A percentile compares a stretch with the other conserved stretches of the same genome.
Conservation (phyloP, 2,797 vertebrate species). For the Gambusia yucatana region DNA sequence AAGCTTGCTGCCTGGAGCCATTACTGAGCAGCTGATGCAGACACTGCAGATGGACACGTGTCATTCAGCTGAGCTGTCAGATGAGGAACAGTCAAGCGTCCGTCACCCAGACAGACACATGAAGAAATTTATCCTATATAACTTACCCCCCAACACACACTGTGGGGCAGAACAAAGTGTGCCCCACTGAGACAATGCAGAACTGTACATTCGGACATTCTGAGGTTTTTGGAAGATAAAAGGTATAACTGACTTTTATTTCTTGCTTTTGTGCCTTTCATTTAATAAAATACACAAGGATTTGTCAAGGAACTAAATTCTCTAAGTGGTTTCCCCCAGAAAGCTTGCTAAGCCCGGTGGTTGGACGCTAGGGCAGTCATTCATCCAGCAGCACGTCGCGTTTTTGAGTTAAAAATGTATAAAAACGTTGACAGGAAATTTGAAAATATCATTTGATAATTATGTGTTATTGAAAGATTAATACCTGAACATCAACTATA, state of each 20-base stretch:
- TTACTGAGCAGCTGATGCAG: neutral
- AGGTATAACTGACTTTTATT: neutral
- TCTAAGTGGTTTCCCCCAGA: neutral
- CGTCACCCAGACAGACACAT: conserved; percentile 23
- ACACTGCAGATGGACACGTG: conserved; percentile 9
- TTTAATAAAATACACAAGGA: neutral
- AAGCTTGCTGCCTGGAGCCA: neutral
- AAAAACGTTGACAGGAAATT: too few relatives aligned
- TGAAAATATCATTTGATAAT: too few relatives aligned
- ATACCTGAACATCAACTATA: too few relatives aligned
- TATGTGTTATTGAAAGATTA: too few relatives aligned
- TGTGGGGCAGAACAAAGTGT: conserved; percentile 1
- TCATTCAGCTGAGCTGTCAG: conserved; percentile 8
- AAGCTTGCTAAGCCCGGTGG: too few relatives aligned
- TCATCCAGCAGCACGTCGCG: too few relatives aligned
- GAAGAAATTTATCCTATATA: conserved; percentile 10
- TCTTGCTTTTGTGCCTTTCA: neutral
- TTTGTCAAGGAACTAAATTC: neutral
- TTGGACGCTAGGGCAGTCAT: too few relatives aligned
- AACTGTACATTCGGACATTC: neutral
- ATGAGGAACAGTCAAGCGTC: conserved; percentile 9
- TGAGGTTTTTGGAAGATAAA: neutral
- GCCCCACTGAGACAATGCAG: neutral
- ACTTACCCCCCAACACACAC: neutral
- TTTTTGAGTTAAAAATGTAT: too few relatives aligned